Base-by-base conservation (phyloP, 1,140 invertebrate genomes). In the Saccostrea echinata region DNA sequence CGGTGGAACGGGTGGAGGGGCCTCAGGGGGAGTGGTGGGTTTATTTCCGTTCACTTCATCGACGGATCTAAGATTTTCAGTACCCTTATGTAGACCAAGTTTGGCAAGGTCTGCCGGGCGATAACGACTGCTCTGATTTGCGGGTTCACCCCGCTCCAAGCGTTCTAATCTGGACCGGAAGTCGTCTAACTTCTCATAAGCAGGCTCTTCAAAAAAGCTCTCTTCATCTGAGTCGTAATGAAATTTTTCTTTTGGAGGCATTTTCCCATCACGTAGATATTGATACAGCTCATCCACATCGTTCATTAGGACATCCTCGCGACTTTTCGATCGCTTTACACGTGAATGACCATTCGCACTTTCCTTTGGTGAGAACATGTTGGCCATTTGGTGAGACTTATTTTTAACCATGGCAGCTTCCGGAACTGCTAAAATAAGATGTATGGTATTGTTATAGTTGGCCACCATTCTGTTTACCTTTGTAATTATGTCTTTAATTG, bases 201-300 rank as follows among this genome's bases (percentile, higher is more conserved):
- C 93, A 13, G 94, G 94, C 82, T 94, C 94, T 84, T 94, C 94
- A 90, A 92, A 94, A 88, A 93, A 94, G 55, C 92, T 93, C 68
- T 94, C 93, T 55, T 94, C 93, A 64, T 93, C 93, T 1, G 93
- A 94, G 88, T 94, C 93, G 71, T 92, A 84, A 18, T 91, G 89
- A 51, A 91, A 93, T 84, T 91, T 92, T 13, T 81, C 86, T 18
- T 90, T 90, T 52, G 98, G 95, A 0, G 98, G 97, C 18, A 97
- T 97, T 92, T 98, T 97, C 0, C 98, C 98, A 61, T 93, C 92
- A 80, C 98, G 96, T 0, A 99, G 98, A 94, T 99, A 99, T 93
- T 98, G 98, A 94, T 99, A 99, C 88, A 99, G 98, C 95, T 98
- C 98, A 95, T 99, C 98, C 90, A 99, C 98, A 95, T 99, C 98